Percentiles rank a stretch among this genome's conserved stretches.
phyloP scores from a whole-genome alignment of 2,113 vertebrate species.

The Eira barbara region DNA sequence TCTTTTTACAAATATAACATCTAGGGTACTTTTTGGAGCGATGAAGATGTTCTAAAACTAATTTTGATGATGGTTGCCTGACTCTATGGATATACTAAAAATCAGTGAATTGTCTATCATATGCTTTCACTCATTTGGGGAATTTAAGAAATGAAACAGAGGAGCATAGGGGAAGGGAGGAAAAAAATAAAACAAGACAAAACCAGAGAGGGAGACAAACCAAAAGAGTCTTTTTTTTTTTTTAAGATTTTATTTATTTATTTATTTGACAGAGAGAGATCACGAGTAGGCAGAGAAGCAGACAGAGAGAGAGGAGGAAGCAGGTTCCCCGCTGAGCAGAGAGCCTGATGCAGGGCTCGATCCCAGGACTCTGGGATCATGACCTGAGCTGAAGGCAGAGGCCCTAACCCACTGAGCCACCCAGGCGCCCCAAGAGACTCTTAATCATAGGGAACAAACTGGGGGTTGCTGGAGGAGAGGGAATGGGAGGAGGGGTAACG shows the following conservation, averaged over 20 bases:
- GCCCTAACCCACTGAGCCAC: no score
- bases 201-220: background rate
- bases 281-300: no score
- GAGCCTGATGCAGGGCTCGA: no score
- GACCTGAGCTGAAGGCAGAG: no score
- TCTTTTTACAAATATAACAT: background rate
- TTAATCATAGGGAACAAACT: background rate
- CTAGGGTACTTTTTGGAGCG: background rate
- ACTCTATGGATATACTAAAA: background rate
- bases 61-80: background rate
- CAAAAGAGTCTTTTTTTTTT: background rate
- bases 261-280: no score
- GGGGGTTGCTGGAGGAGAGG: background rate
- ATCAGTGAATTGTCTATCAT: background rate
- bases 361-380: no score
- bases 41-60: background rate
- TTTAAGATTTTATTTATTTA: background rate
- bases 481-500: background rate
- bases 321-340: no score
- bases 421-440: no score
- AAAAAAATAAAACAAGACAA: background rate
- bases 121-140: background rate
- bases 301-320: no score
- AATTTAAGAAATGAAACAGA: background rate
- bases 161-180: background rate